Conservation (phyloP, 2,888 invertebrate species). For the Toxonevra muliebris region DNA sequence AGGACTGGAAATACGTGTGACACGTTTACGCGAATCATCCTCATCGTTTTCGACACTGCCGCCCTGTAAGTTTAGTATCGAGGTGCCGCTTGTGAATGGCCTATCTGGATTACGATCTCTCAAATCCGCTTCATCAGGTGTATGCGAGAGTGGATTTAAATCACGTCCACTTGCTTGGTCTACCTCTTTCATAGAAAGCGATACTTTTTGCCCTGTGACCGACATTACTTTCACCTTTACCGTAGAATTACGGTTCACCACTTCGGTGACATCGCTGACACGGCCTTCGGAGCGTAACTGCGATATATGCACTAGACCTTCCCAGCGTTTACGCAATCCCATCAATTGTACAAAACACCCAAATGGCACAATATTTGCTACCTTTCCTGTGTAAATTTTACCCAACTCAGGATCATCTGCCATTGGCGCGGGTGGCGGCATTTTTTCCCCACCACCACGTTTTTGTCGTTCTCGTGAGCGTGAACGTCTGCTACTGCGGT, state of each 20-base stretch:
- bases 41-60: constrained; percentile 78
- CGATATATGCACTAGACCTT: constrained; percentile 97
- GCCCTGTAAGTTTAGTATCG: constrained; percentile 66
- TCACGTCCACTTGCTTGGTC: constrained; percentile 95
- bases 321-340: constrained; percentile 87
- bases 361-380: constrained; percentile 96
- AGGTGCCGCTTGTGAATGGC: constrained; percentile 72
- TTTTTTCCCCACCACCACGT: constrained; percentile 49
- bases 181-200: constrained; percentile 97
- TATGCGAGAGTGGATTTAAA: constrained; percentile 85
- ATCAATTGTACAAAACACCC: constrained; percentile 98
- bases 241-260: constrained; percentile 87
- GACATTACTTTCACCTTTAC: constrained; percentile 93
- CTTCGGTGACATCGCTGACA: constrained; percentile 93
- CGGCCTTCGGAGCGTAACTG: constrained; percentile 91
- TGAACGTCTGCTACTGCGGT: constrained; percentile 44
- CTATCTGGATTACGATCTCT: constrained; percentile 90
- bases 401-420: constrained; percentile 82
- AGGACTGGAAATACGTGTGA: constrained; percentile 93
- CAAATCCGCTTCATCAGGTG: constrained; percentile 67
- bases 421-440: constrained; percentile 62
- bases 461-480: constrained; percentile 55
- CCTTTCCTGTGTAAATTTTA: constrained; percentile 91
- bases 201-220: constrained; percentile 93
- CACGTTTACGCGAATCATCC: constrained; percentile 82